Evolutionary conservation across 2,113 vertebrate species (phyloP), one percentile per base, ranked within the genome.

Genomic region (Muntiacus reevesi): DNA sequence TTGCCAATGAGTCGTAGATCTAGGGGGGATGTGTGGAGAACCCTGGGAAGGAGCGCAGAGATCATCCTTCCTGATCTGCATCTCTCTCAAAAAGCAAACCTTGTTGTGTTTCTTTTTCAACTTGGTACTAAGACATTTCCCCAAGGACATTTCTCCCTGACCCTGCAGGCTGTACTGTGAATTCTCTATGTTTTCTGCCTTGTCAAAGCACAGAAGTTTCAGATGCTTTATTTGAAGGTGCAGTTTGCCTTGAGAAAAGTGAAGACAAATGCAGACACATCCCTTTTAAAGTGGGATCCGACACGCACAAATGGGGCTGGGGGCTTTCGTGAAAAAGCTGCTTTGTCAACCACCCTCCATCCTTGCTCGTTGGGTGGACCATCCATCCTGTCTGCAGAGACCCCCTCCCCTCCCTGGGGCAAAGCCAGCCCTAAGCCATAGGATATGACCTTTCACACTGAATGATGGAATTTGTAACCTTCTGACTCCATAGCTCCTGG

Each of bases 221-320:
- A 0, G 7, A 40, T 6, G n/a, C 4, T 15, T 0, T 1, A 4
- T 14, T 10, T 2, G 1, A 0, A 28, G 0, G 62, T 14, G 0
- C 19, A 0, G 7, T 40, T 33, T 19, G 2, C 5, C 64, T 27
- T 64, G 8, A 3, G 54, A 12, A 14, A 25, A 2, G 0, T 1
- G 30, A 40, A 33, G 19, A 88, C 5, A 43, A 23, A 23, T 2
- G 13, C 23, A 8, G 0, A 30, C 1, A 0, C 36, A 6, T 25
- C n/a, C 43, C 52, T 71, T 23, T 13, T 25, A 25, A 16, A 40
- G 16, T 14, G 5, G 8, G 54, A 62, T 12, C 19, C 1, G 3
- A 6, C 2, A 2, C 28, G 3, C 15, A 3, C 45, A 13, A 10
- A 5, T 0, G 5, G 7, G 23, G 16, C 0, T 17, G 23, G 15